Conservation (phyloP, 2,888 invertebrate species). For the Strigamia crassipes region DNA sequence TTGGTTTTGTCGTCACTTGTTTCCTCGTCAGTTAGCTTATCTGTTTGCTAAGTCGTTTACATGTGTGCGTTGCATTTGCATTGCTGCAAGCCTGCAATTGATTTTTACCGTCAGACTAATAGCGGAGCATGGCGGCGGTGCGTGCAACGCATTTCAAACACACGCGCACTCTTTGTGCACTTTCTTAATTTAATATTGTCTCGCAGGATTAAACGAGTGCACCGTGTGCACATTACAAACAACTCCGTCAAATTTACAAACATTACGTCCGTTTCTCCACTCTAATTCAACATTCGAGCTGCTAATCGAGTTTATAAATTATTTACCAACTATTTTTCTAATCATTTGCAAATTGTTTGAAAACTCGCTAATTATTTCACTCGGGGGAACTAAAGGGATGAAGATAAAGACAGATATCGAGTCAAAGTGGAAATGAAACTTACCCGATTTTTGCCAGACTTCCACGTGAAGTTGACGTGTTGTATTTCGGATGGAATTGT, state of each 20-base stretch:
- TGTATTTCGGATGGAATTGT: slow-evolving; percentile 86
- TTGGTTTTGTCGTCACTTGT: not conserved
- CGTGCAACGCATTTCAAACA: not conserved
- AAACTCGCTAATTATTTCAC: no score
- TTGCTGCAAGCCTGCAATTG: not conserved
- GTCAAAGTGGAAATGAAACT: not conserved
- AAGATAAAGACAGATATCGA: no score
- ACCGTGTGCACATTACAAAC: not conserved
- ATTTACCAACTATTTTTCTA: not conserved
- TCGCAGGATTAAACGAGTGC: not conserved
- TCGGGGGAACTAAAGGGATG: no score
- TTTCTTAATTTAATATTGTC: not conserved
- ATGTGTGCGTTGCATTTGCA: not conserved
- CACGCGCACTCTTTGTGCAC: not conserved
- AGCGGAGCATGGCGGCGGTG: not conserved
- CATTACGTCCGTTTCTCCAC: not conserved
- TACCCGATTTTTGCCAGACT: slow-evolving; percentile 58
- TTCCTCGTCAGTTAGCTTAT: not conserved
- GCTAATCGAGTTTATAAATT: not conserved
- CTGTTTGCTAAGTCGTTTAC: not conserved
- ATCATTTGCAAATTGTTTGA: no score
- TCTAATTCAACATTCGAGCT: not conserved
- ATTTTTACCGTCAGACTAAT: not conserved
- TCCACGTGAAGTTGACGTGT: slow-evolving; percentile 59
- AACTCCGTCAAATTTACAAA: not conserved